phyloP scores from a whole-genome alignment of 2,888 invertebrate species.

The Thereva unica region DNA sequence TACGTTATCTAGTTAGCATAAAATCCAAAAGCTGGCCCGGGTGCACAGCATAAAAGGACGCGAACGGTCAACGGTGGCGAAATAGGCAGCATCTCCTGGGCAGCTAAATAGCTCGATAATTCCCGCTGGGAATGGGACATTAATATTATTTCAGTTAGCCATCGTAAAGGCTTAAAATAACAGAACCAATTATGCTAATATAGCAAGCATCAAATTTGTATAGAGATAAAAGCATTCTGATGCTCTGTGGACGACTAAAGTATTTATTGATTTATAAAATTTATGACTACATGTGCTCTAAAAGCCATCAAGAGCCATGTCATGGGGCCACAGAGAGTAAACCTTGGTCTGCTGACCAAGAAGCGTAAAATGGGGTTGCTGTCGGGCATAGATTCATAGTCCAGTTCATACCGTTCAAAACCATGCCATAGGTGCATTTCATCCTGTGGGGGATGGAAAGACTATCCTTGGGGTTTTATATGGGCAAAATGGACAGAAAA shows the following conservation, averaged over 20 bases:
- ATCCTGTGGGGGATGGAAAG: constrained; percentile 21
- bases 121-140: no score
- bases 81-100: constrained; percentile 16
- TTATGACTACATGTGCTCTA: constrained; percentile 35
- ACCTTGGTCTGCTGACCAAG: constrained; percentile 13
- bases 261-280: constrained; percentile 39
- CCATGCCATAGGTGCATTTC: constrained; percentile 13
- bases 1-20: constrained; percentile 21
- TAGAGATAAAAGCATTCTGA: constrained; percentile 22
- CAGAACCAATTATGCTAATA: constrained; percentile 32
- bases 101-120: constrained; percentile 13
- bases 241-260: constrained; percentile 30
- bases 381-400: background rate
- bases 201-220: constrained; percentile 20
- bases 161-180: constrained; percentile 12
- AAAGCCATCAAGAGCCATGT: constrained; percentile 32
- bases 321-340: constrained; percentile 20
- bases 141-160: background rate
- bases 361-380: background rate
- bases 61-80: constrained; percentile 10
- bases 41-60: no score
- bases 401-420: background rate
- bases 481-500: constrained; percentile 29
- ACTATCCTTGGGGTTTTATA: constrained; percentile 23
- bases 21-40: background rate